Evolutionary conservation across 2,113 vertebrate species (phyloP).

Genomic region (Tragelaphus scriptus): DNA sequence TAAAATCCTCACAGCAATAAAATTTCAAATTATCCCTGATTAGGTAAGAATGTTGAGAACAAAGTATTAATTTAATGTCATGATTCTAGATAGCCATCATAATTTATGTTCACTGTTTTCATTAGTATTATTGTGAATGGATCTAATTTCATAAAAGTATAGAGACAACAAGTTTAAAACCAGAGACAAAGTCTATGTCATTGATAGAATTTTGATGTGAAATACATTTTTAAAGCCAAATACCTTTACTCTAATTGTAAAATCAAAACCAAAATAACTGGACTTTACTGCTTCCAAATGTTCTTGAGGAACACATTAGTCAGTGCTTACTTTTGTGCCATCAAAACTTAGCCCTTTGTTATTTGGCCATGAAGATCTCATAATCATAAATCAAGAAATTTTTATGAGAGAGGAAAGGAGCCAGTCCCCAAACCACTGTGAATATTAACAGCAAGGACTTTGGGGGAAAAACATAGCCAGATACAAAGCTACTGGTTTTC

Average conservation of each 20-base stretch:
- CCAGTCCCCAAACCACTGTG: conserved; percentile 32
- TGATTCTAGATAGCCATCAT: not conserved
- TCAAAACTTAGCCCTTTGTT: not conserved
- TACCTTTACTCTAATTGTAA: not conserved
- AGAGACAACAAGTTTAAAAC: not conserved
- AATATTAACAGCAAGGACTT: conserved; percentile 41
- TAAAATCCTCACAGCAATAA: not conserved
- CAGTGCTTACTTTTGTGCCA: conserved; percentile 23
- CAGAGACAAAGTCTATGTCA: not conserved
- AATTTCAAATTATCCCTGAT: not conserved
- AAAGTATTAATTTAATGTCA: not conserved
- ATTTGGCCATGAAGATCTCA: conserved; percentile 37
- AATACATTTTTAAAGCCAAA: conserved; percentile 11
- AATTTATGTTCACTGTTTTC: not conserved
- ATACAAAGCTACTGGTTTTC: conserved; percentile 63
- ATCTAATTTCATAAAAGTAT: conserved; percentile 5
- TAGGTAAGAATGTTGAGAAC: not conserved
- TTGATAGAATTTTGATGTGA: not conserved
- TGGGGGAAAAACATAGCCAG: not conserved
- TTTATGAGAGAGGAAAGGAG: conserved; percentile 40
- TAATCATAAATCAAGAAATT: conserved; percentile 42
- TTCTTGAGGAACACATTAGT: not conserved
- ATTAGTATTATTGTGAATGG: not conserved
- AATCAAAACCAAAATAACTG: not conserved
- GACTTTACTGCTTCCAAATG: not conserved